Evolutionary conservation across 2,888 invertebrate species (phyloP).

Genomic region (Hemithea aestivaria): DNA sequence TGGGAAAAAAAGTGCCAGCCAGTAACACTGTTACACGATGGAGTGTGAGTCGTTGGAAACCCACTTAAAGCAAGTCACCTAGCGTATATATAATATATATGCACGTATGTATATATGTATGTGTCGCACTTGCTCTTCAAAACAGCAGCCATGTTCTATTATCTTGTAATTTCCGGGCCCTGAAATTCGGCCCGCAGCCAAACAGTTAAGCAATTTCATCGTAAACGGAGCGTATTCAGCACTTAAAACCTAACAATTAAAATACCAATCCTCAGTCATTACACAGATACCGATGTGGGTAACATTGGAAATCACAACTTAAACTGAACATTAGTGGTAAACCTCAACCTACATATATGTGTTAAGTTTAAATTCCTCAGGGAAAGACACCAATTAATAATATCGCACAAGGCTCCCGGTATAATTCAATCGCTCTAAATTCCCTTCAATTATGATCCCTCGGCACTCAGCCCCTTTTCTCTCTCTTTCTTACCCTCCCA

Average conservation of each 20-base stretch:
- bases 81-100: no score
- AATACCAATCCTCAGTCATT: slow-evolving; percentile 4
- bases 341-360: slow-evolving; percentile 1
- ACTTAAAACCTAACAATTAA: slow-evolving; percentile 8
- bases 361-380: slow-evolving; percentile 16
- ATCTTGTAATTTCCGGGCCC: no score
- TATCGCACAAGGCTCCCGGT: slow-evolving; percentile 18
- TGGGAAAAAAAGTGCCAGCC: no score
- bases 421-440: slow-evolving; percentile 29
- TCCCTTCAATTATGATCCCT: slow-evolving; percentile 27
- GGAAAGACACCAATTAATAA: slow-evolving; percentile 21
- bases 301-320: slow-evolving; percentile 4
- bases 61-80: no score
- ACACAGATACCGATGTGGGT: not conserved
- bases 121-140: no score
- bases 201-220: no score
- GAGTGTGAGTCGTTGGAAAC: no score
- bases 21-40: no score
- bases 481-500: not conserved
- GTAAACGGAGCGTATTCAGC: no score
- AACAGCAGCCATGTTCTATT: no score
- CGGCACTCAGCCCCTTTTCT: not conserved
- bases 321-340: slow-evolving; percentile 4
- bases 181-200: no score
- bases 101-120: no score